Evolutionary conservation across 2,113 vertebrate species (phyloP), one percentile per base, ranked within the genome.

Genomic region (Athene cunicularia): DNA sequence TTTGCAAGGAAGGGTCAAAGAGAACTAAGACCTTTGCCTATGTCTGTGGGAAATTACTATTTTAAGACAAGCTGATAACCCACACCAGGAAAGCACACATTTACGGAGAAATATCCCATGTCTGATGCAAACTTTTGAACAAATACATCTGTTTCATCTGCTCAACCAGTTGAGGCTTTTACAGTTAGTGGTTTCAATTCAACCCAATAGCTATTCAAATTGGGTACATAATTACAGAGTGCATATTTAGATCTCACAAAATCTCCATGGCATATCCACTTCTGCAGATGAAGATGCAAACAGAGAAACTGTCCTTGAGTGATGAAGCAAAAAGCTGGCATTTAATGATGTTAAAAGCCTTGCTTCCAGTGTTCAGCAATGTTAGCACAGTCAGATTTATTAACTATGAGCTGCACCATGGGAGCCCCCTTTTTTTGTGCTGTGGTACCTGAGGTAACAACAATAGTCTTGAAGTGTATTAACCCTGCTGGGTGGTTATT

Each of bases 271-370:
- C 45, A 33, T 11, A 32, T 13, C 80, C 58, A 45, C 35, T 75
- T 60, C 68, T 73, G 89, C 80, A 91, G 93, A 76, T 58, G 66
- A 62, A 90, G 89, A 82, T 68, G 79, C 70, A 89, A 94, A 87
- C 80, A 67, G 66, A 30, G 70, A 58, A 86, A 88, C 35, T 5
- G 14, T 56, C 60, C 60, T 68, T 15, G 62, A 79, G 71, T 2
- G 77, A 66, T 66, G 70, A 96, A 94, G 91, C 84, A 94, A 81
- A 90, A 91, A 93, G 53, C 66, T 87, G 84, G 37, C 0, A 0
- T 72, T 88, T 30, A 60, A 59, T 50, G 41, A 50, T 50, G 77
- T 62, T 88, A 80, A 95, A 76, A 95, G 84, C 89, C 95, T 82
- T 93, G 70, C 80, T 90, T 73, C 58, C 80, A 72, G 62, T 23